Evolutionary conservation across 2,888 invertebrate species (phyloP).

Genomic region (Euzophera pinguis): DNA sequence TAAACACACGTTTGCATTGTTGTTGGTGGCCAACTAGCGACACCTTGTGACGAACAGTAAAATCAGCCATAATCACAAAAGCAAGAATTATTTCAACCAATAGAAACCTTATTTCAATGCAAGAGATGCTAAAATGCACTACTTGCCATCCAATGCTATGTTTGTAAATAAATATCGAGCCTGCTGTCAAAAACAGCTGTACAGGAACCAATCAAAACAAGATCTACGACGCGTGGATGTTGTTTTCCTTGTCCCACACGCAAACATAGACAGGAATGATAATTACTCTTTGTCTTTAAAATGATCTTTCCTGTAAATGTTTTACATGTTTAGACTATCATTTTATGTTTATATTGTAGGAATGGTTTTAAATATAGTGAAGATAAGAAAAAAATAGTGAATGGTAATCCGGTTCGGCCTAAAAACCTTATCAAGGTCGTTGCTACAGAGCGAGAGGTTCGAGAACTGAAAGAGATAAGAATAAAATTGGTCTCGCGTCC

Average conservation of each 20-base stretch:
- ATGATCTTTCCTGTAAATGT: slow-evolving; percentile 49
- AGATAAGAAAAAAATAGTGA: slow-evolving; percentile 20
- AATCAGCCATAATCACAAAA: slow-evolving; percentile 13
- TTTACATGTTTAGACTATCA: slow-evolving; percentile 8
- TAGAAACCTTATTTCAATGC: neutral
- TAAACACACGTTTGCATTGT: slow-evolving; percentile 27
- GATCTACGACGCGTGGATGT: slow-evolving; percentile 42
- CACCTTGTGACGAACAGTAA: slow-evolving; percentile 41
- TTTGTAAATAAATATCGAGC: slow-evolving; percentile 18
- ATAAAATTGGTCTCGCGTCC: slow-evolving; percentile 50
- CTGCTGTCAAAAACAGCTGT: slow-evolving; percentile 75
- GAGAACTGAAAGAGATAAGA: slow-evolving; percentile 39
- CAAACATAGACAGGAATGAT: slow-evolving; percentile 57
- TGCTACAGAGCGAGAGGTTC: slow-evolving; percentile 49
- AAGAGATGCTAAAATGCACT: slow-evolving; percentile 5
- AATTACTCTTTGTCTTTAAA: slow-evolving; percentile 65
- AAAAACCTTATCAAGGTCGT: slow-evolving; percentile 56
- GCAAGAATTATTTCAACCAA: neutral
- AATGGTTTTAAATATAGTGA: neutral
- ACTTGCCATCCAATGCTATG: neutral
- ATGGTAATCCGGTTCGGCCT: slow-evolving; percentile 21
- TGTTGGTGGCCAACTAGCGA: slow-evolving; percentile 48
- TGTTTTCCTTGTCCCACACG: slow-evolving; percentile 45
- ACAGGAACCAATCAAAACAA: slow-evolving; percentile 52
- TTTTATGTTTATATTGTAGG: neutral